Conservation (phyloP, 2,113 vertebrate genomes). For the Myotis brandtii region DNA sequence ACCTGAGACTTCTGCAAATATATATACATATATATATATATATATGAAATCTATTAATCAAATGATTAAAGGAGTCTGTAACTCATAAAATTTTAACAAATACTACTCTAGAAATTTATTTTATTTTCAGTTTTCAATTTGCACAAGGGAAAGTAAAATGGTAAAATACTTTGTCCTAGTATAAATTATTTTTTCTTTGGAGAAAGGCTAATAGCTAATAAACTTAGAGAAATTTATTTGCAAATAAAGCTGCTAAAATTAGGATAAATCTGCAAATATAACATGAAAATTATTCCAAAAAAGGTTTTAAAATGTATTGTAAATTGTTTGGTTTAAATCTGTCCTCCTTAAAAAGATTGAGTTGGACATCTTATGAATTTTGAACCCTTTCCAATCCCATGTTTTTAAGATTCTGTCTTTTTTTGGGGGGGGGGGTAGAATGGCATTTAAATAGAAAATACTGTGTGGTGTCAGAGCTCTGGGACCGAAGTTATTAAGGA, state of each 20-base stretch:
- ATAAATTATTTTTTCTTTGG: background rate
- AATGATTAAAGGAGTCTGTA: background rate
- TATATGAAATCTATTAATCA: background rate
- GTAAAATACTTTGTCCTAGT: background rate
- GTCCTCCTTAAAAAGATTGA: conserved; percentile 6
- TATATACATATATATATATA: background rate
- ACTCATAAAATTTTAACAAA: background rate
- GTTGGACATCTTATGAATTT: conserved; percentile 1
- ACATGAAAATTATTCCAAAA: background rate
- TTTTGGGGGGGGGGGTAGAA: background rate
- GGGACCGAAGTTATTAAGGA: background rate
- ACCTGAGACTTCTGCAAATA: background rate
- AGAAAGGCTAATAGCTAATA: background rate
- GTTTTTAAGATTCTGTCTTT: conserved; percentile 15
- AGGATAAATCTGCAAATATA: background rate
- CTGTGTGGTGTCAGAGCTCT: background rate
- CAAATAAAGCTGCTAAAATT: background rate
- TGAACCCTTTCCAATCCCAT: background rate
- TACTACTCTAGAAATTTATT: conserved; percentile 11
- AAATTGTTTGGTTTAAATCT: conserved; percentile 20
- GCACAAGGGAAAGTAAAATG: background rate
- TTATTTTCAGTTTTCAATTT: conserved; percentile 23
- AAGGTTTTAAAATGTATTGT: background rate
- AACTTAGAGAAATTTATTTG: background rate
- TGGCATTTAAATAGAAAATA: background rate